A percentile compares a stretch with the other conserved stretches of the same genome.
Conservation (phyloP, 2,113 vertebrate species). For the Pollimyrus isidori region DNA sequence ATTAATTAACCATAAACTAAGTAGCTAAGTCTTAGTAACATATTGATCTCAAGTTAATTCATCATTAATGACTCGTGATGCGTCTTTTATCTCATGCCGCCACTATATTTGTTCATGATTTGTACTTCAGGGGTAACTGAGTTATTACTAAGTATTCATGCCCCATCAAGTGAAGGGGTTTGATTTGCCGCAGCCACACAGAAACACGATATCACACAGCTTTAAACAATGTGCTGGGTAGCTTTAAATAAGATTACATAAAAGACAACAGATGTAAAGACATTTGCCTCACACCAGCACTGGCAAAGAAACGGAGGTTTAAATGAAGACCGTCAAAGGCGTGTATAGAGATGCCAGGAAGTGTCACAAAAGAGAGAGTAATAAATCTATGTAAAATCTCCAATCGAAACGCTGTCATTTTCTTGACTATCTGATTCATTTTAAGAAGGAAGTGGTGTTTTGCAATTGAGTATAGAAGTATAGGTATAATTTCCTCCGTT, state of each 20-base stretch:
- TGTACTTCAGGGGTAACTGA: background rate
- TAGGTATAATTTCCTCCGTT: background rate
- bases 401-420: background rate
- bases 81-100: background rate
- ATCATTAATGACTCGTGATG: background rate
- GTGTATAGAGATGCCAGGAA: background rate
- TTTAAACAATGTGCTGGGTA: background rate
- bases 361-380: background rate
- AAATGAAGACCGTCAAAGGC: background rate
- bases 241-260: background rate
- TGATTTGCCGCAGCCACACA: constrained; percentile 23
- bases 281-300: background rate
- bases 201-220: constrained; percentile 47
- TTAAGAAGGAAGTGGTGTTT: background rate
- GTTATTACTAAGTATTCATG: no score
- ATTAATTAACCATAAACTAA: background rate
- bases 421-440: background rate
- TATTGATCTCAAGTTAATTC: background rate
- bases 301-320: background rate
- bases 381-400: background rate
- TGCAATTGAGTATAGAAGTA: background rate
- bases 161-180: background rate
- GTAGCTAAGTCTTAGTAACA: background rate
- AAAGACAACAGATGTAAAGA: background rate
- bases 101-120: background rate